Evolutionary conservation across 2,797 vertebrate genomes (phyloP).

Genomic region (Lutjanus argentimaculatus): DNA sequence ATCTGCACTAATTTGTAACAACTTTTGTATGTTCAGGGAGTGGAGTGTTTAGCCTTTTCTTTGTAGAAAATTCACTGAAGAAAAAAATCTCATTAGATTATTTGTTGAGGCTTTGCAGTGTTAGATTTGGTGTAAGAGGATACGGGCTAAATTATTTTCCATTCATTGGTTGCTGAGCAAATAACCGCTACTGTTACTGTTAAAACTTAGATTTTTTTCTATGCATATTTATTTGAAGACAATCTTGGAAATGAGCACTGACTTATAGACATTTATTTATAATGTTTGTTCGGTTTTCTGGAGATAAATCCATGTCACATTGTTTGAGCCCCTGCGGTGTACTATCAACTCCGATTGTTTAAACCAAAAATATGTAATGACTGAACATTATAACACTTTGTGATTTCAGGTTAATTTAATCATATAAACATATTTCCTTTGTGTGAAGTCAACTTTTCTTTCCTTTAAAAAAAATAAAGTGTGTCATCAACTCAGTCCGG

Average conservation of each 20-base stretch:
- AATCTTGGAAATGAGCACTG: constrained; percentile 54
- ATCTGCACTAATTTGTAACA: constrained; percentile 86
- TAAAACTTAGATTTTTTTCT: constrained; percentile 38
- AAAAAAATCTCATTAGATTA: constrained; percentile 65
- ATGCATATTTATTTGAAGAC: constrained; percentile 71
- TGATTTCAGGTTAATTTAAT: constrained; percentile 68
- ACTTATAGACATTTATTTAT: constrained; percentile 42
- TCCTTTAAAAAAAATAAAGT: constrained; percentile 81
- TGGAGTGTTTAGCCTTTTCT: constrained; percentile 69
- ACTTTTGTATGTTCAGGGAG: constrained; percentile 83
- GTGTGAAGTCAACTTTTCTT: constrained; percentile 72
- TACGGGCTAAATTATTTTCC: constrained; percentile 40
- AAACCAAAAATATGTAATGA: constrained; percentile 74
- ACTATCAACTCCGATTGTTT: constrained; percentile 65
- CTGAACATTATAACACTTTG: constrained; percentile 45
- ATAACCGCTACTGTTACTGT: constrained; percentile 43
- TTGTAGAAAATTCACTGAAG: constrained; percentile 53
- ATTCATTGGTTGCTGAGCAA: constrained; percentile 39
- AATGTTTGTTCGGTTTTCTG: constrained; percentile 25
- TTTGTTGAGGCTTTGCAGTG: constrained; percentile 68
- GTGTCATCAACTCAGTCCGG: constrained; percentile 57
- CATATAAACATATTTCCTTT: constrained; percentile 68
- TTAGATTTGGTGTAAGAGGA: constrained; percentile 39
- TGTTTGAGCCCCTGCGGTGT: constrained; percentile 63
- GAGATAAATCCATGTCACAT: constrained; percentile 5